These are phyloP conservation scores for Tachuris rubrigastra DNA, from an alignment of 2,113 vertebrate species.

Conservation along the genomic window DNA sequence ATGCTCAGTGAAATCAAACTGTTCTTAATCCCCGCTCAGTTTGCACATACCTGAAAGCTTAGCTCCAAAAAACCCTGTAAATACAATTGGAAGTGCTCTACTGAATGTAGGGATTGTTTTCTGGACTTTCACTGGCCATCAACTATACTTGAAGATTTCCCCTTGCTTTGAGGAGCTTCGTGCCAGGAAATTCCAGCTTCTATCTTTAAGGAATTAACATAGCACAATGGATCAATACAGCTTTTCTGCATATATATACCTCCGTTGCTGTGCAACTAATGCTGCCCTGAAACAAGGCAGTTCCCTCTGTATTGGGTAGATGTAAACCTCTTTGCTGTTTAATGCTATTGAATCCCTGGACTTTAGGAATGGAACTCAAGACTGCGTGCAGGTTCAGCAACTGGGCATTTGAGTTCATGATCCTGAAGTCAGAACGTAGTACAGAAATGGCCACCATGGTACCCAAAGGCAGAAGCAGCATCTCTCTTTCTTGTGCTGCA, in stretches of 20 bases:
- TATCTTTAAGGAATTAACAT: slow-evolving; percentile 58
- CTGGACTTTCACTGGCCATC: background rate
- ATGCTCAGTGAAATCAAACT: background rate
- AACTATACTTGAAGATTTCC: background rate
- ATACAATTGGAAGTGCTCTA: slow-evolving; percentile 23
- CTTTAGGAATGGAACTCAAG: background rate
- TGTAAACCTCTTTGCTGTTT: slow-evolving; percentile 53
- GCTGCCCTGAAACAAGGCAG: slow-evolving; percentile 1
- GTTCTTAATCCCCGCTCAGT: background rate
- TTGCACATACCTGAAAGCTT: slow-evolving; percentile 49
- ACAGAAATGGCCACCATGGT: background rate
- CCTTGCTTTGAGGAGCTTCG: background rate
- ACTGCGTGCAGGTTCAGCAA: background rate
- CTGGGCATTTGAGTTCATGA: background rate
- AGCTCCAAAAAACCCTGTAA: slow-evolving; percentile 42
- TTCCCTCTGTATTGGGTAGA: background rate
- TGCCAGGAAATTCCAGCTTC: slow-evolving; percentile 60
- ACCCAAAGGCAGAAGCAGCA: background rate
- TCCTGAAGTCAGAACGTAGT: background rate
- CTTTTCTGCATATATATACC: slow-evolving; percentile 37
- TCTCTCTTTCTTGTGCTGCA: background rate
- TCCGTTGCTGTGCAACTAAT: slow-evolving; percentile 51
- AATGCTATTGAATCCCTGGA: background rate
- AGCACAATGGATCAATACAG: slow-evolving; percentile 48
- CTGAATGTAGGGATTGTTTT: slow-evolving; percentile 42